phyloP scores from a whole-genome alignment of 2,797 vertebrate genomes.

The Cossypha polioptera region DNA sequence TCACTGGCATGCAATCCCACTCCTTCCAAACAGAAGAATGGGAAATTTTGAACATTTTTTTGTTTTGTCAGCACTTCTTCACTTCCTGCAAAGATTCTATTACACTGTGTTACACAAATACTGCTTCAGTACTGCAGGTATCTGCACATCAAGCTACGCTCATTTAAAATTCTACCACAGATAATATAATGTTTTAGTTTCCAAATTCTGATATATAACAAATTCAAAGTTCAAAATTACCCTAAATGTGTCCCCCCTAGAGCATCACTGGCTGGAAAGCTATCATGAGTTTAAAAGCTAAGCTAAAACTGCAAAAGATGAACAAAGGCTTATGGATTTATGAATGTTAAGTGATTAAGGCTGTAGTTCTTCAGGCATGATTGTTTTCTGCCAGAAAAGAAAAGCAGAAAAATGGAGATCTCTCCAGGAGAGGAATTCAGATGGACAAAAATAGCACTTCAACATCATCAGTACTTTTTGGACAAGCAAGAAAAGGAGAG shows the following conservation, averaged over 20 bases:
- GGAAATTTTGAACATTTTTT: neutral
- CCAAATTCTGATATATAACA: neutral
- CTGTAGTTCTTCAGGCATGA: neutral
- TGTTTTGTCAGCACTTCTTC: neutral
- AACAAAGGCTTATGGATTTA: neutral
- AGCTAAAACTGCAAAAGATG: neutral
- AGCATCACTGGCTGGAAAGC: neutral
- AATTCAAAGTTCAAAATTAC: neutral
- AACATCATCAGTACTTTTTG: neutral
- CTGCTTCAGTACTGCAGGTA: neutral
- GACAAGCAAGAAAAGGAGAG: neutral
- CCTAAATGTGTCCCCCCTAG: neutral
- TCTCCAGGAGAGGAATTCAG: neutral
- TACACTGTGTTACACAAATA: neutral
- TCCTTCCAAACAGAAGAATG: neutral
- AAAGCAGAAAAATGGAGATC: neutral
- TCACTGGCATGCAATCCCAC: neutral
- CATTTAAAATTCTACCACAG: neutral
- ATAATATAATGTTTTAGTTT: neutral
- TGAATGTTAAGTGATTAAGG: neutral
- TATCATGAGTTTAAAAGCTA: neutral
- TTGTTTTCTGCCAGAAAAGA: neutral
- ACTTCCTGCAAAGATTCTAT: neutral
- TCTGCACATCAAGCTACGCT: neutral
- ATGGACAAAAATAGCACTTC: neutral